Conservation (phyloP, 2,113 vertebrate species). For the Solea solea region DNA sequence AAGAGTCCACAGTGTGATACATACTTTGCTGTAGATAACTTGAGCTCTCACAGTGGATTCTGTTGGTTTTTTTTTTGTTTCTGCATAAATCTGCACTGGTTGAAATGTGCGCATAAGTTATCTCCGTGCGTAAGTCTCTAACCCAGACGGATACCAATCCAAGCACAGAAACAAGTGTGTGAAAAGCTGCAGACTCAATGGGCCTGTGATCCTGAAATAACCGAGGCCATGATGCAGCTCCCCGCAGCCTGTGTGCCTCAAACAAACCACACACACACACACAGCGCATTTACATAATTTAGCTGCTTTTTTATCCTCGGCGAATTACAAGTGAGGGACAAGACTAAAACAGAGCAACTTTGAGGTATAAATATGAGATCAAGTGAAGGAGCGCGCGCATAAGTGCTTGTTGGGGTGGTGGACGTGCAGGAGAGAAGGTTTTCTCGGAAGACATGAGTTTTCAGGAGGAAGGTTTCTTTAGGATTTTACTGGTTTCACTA, state of each 20-base stretch:
- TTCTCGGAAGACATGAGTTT: not conserved
- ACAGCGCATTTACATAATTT: conserved; percentile 21
- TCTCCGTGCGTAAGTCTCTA: conserved; percentile 31
- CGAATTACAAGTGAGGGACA: not conserved
- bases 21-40: not conserved
- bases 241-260: conserved; percentile 26
- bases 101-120: conserved; percentile 15
- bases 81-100: conserved; percentile 6
- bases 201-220: conserved; percentile 52
- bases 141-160: conserved; percentile 41
- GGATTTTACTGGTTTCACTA: no score
- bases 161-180: conserved; percentile 57
- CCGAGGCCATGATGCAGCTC: conserved; percentile 32
- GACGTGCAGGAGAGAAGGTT: not conserved
- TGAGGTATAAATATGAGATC: not conserved
- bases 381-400: not conserved
- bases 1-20: conserved; percentile 1
- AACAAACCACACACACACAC: conserved; percentile 40
- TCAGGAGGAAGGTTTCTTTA: not conserved
- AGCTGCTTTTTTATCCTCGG: not conserved
- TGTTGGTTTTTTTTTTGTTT: not conserved
- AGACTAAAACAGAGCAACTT: not conserved
- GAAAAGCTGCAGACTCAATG: conserved; percentile 41
- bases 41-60: not conserved
- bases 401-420: not conserved